These are phyloP conservation scores for Ctenopoma multispine DNA, from an alignment of 2,797 vertebrate genomes.

Conservation along the genomic window DNA sequence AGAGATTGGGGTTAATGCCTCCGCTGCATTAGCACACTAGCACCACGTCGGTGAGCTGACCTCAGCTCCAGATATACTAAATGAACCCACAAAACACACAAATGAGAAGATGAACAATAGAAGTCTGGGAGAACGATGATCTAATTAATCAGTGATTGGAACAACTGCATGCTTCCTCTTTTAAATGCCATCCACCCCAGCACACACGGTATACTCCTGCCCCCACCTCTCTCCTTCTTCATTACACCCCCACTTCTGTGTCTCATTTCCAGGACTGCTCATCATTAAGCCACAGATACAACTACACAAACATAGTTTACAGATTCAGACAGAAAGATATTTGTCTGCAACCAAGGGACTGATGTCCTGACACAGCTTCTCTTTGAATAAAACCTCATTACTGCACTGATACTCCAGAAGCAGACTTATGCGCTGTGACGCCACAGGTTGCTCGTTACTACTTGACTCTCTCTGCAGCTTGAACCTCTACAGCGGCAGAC, in stretches of 20 bases:
- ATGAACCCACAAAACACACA: constrained; percentile 25
- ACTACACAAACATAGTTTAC: constrained; percentile 37
- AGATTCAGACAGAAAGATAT: constrained; percentile 40
- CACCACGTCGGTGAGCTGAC: constrained; percentile 57
- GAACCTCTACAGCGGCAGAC: constrained; percentile 15
- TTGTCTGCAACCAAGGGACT: constrained; percentile 20
- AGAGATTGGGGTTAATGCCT: constrained; percentile 82
- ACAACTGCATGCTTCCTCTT: constrained; percentile 72
- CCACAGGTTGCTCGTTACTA: constrained; percentile 69
- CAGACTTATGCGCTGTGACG: constrained; percentile 12
- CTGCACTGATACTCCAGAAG: constrained; percentile 23
- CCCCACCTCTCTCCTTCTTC: constrained; percentile 44
- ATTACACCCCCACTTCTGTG: constrained; percentile 43
- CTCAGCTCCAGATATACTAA: constrained; percentile 62
- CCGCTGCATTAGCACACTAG: constrained; percentile 71
- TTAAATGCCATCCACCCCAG: constrained; percentile 35
- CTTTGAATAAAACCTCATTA: constrained; percentile 59
- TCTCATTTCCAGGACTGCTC: constrained; percentile 72
- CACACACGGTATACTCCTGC: neutral
- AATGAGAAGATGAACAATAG: constrained; percentile 48
- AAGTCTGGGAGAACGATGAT: constrained; percentile 64
- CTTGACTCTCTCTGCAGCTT: constrained; percentile 28
- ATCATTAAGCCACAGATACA: constrained; percentile 50
- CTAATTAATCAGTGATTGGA: constrained; percentile 79
- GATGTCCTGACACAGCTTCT: constrained; percentile 32